Percentiles rank a stretch among this genome's conserved stretches.
These are phyloP conservation scores for Holcopasites calliopsidis DNA, from an alignment of 1,140 invertebrate genomes.

Conservation along the genomic window DNA sequence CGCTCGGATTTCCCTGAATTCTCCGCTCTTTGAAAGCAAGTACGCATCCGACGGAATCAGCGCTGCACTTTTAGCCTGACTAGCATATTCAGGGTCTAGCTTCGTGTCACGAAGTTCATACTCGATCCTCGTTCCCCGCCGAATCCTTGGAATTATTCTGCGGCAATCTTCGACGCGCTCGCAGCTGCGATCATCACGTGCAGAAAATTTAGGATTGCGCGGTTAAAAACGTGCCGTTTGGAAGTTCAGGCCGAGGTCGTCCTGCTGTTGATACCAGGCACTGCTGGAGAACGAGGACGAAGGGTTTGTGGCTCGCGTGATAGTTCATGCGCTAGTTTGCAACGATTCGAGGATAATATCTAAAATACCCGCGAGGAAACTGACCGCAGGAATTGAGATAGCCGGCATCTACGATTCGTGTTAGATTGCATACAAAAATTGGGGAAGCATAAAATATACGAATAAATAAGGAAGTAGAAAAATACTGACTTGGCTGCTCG, in stretches of 20 bases:
- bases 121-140: slow-evolving; percentile 15
- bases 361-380: slow-evolving; percentile 38
- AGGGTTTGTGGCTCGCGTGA: slow-evolving; percentile 46
- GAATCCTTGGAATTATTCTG: slow-evolving; percentile 6
- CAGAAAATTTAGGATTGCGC: slow-evolving; percentile 48
- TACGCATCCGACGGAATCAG: not conserved
- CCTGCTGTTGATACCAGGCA: not conserved
- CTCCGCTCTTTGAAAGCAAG: not conserved
- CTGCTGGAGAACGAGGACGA: not conserved
- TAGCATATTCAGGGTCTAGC: not conserved
- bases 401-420: too few species aligned
- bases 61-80: not conserved
- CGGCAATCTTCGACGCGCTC: slow-evolving; percentile 5
- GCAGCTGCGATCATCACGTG: too few species aligned
- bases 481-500: too few species aligned
- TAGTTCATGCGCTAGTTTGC: slow-evolving; percentile 57
- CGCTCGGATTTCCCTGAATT: not conserved
- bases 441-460: too few species aligned
- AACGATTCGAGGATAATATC: slow-evolving; percentile 55
- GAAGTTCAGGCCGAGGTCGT: slow-evolving; percentile 58
- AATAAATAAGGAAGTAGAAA: too few species aligned
- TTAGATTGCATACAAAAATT: not conserved
- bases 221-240: slow-evolving; percentile 36
- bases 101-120: slow-evolving; percentile 19
- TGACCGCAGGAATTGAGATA: slow-evolving; percentile 23